These are phyloP conservation scores for Parauchenoglanis ngamensis DNA, from an alignment of 2,797 vertebrate species.

Conservation along the genomic window DNA sequence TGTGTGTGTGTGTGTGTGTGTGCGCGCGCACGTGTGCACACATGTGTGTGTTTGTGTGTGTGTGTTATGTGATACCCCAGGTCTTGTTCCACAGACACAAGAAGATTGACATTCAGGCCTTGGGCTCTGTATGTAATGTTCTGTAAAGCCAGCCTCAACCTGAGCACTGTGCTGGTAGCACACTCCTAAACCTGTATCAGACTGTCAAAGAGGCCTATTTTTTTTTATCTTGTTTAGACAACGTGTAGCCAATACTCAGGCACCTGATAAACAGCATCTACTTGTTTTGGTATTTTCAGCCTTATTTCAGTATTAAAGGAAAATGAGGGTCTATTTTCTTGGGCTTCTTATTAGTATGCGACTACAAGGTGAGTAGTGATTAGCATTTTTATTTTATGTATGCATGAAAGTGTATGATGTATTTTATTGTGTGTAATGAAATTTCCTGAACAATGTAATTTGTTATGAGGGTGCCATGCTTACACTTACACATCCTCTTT, in stretches of 20 bases:
- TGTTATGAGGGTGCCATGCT: neutral
- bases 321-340: conserved; percentile 70
- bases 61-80: conserved; percentile 67
- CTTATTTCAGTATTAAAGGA: conserved; percentile 54
- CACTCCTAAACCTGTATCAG: neutral
- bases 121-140: conserved; percentile 13
- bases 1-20: too few species aligned
- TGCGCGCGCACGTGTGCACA: conserved; percentile 18
- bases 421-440: neutral
- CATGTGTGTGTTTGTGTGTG: conserved; percentile 50
- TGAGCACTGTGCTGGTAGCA: conserved; percentile 1
- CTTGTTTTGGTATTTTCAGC: conserved; percentile 52
- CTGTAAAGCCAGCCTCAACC: neutral
- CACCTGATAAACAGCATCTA: neutral
- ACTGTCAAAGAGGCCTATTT: conserved; percentile 29
- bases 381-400: neutral
- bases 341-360: conserved; percentile 71
- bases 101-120: conserved; percentile 55
- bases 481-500: neutral
- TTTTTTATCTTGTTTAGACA: neutral
- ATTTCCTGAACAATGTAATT: neutral
- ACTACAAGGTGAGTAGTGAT: conserved; percentile 73
- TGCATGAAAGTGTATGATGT: neutral
- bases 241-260: conserved; percentile 16
- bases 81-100: conserved; percentile 69